Conservation (phyloP, 2,113 vertebrate genomes). For the Arizona elegans region DNA sequence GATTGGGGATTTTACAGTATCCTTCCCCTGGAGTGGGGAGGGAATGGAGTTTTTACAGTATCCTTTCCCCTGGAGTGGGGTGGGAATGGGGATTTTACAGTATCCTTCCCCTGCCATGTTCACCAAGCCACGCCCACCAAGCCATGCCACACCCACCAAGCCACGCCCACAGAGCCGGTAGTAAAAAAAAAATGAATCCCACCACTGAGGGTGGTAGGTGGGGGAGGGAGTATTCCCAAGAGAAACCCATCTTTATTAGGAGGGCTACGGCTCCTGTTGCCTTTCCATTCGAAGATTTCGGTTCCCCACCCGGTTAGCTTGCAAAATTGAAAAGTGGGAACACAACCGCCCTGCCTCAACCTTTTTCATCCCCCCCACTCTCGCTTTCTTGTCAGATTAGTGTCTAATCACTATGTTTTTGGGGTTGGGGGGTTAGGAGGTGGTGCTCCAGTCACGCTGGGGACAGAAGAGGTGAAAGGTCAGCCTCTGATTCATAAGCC, state of each 20-base stretch:
- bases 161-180: too few relatives aligned
- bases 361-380: not conserved
- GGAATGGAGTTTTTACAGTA: too few relatives aligned
- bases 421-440: slow-evolving; percentile 40
- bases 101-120: too few relatives aligned
- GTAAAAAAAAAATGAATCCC: too few relatives aligned
- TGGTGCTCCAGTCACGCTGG: slow-evolving; percentile 41
- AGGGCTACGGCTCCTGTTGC: not conserved
- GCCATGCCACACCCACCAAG: too few relatives aligned
- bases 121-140: too few relatives aligned
- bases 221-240: not conserved
- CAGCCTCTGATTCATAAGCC: slow-evolving; percentile 63
- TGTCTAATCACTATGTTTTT: slow-evolving; percentile 45
- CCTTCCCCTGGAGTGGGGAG: too few relatives aligned
- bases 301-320: slow-evolving; percentile 6
- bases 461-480: slow-evolving; percentile 67
- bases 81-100: too few relatives aligned
- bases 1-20: too few relatives aligned
- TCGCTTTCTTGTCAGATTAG: slow-evolving; percentile 48
- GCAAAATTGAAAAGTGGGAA: not conserved
- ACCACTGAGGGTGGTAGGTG: too few relatives aligned
- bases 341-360: not conserved
- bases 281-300: not conserved
- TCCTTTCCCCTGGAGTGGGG: too few relatives aligned
- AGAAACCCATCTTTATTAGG: not conserved